Percentiles rank a stretch among this genome's conserved stretches.
phyloP scores from a whole-genome alignment of 2,113 vertebrate genomes.

The Plecotus auritus region DNA sequence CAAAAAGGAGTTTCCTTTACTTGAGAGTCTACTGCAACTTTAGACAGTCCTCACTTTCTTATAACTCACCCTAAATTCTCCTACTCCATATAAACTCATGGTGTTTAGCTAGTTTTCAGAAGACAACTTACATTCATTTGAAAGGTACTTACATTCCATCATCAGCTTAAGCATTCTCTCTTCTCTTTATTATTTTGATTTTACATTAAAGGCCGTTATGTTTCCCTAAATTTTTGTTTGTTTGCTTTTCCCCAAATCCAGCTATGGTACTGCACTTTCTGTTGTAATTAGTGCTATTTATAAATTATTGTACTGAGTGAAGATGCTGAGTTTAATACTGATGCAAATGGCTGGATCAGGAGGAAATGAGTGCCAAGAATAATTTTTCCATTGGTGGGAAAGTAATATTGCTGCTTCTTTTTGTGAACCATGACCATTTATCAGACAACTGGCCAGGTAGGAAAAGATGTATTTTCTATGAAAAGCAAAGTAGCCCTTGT shows the following conservation, averaged over 20 bases:
- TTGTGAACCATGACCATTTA: neutral
- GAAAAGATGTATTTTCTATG: neutral
- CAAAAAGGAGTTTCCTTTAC: neutral
- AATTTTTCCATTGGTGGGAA: neutral
- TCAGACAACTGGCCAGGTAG: neutral
- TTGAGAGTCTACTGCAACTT: neutral
- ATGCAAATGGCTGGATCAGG: neutral
- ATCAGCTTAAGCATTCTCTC: neutral
- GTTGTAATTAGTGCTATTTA: neutral
- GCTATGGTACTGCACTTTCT: neutral
- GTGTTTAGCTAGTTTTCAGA: neutral
- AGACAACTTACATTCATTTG: neutral
- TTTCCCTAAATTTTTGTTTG: neutral
- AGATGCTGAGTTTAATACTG: neutral
- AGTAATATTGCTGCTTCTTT: neutral
- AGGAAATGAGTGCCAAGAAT: neutral
- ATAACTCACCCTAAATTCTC: neutral
- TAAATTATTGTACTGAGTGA: neutral
- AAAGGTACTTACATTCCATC: neutral
- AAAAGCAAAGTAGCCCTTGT: neutral
- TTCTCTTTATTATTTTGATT: neutral
- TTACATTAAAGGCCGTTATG: neutral
- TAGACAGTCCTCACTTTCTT: neutral
- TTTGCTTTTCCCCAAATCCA: neutral
- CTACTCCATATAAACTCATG: neutral